phyloP scores from a whole-genome alignment of 1,140 invertebrate genomes.

The Conopomorpha cramerella region DNA sequence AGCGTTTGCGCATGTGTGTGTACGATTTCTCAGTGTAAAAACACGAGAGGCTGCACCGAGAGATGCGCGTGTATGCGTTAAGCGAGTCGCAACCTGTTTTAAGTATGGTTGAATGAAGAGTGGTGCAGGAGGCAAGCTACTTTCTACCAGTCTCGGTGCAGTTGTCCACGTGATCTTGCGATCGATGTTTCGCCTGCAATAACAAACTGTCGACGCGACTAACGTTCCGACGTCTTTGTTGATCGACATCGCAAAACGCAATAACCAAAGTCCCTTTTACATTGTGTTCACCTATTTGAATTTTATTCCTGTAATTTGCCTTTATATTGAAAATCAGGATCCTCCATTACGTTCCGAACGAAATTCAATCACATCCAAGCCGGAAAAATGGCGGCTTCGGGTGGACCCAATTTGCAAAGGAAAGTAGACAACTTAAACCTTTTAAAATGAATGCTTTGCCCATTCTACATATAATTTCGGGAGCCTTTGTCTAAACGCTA shows the following conservation, averaged over 20 bases:
- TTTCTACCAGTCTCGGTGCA: conserved; percentile 34
- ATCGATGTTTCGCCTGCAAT: too few species aligned
- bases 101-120: conserved; percentile 42
- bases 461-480: too few species aligned
- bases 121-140: conserved; percentile 47
- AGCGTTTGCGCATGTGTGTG: conserved; percentile 9
- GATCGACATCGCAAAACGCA: too few species aligned
- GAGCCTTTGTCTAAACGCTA: too few species aligned
- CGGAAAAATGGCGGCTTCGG: conserved; percentile 14
- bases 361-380: conserved; percentile 17
- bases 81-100: conserved; percentile 47
- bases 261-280: too few species aligned
- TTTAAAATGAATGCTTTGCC: too few species aligned
- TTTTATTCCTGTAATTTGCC: too few species aligned
- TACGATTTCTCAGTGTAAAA: background rate
- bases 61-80: conserved; percentile 6
- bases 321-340: conserved; percentile 21
- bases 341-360: conserved; percentile 14
- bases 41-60: background rate
- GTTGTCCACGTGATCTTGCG: conserved; percentile 16
- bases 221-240: too few species aligned
- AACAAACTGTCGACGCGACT: too few species aligned
- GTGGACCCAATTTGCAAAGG: too few species aligned
- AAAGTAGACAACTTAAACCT: too few species aligned
- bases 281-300: too few species aligned